Percentiles rank a stretch among this genome's conserved stretches.
Evolutionary conservation across 2,888 invertebrate genomes (phyloP).

Genomic region (Aricia artaxerxes): DNA sequence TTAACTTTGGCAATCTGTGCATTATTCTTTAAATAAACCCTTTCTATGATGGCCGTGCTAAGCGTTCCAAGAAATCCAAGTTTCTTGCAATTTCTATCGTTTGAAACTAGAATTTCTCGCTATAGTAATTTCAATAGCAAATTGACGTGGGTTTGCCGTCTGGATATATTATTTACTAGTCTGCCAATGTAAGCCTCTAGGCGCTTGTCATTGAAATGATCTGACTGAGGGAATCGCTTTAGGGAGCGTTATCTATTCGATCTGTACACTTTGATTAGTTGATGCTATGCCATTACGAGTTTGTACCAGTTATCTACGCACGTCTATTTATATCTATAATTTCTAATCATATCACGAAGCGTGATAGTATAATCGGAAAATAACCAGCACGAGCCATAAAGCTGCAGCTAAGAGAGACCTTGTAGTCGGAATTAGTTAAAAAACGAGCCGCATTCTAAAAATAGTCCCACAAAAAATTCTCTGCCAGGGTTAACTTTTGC

Average conservation of each 20-base stretch:
- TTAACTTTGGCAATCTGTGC: no score
- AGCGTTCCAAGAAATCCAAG: background rate
- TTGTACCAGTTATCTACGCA: background rate
- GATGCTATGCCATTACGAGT: background rate
- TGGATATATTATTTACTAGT: background rate
- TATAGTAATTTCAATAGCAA: background rate
- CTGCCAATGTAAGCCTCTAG: background rate
- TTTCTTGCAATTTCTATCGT: background rate
- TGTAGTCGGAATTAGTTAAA: slow-evolving; percentile 6
- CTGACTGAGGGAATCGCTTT: background rate
- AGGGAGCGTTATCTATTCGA: background rate
- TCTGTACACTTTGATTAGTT: background rate
- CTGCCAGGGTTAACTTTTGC: background rate
- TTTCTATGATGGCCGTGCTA: no score
- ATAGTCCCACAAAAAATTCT: background rate
- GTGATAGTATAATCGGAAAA: background rate
- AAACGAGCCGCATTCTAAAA: background rate
- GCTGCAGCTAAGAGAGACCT: slow-evolving; percentile 4
- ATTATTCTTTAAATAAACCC: no score
- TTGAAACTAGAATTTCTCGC: background rate
- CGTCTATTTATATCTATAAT: background rate
- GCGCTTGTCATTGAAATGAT: background rate
- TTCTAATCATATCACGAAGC: background rate
- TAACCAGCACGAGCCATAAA: background rate
- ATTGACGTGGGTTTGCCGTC: background rate